These are phyloP conservation scores for Melanocharis versteri DNA, from an alignment of 2,113 vertebrate species.

Conservation along the genomic window DNA sequence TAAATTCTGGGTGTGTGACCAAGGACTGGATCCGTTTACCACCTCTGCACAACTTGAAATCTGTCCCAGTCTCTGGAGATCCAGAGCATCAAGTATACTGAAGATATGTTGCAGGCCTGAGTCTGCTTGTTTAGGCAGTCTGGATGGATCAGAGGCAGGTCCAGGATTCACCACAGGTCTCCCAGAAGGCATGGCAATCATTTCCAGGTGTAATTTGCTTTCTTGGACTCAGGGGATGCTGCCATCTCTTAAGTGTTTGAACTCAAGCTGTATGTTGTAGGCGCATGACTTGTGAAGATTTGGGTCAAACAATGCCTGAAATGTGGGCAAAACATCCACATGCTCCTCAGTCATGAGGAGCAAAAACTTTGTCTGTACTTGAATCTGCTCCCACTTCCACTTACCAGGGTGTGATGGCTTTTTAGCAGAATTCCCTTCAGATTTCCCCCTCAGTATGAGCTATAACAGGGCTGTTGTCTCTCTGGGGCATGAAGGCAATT, in stretches of 20 bases:
- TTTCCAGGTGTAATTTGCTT: not conserved
- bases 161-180: not conserved
- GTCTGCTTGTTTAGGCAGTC: not conserved
- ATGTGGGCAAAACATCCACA: not conserved
- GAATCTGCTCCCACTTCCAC: not conserved
- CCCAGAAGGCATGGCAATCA: not conserved
- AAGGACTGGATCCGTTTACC: not conserved
- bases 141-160: not conserved
- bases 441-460: not conserved
- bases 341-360: not conserved
- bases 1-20: not conserved
- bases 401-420: not conserved
- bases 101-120: not conserved
- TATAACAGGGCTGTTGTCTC: not conserved
- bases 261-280: not conserved
- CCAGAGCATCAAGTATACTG: not conserved
- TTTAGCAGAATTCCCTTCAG: not conserved
- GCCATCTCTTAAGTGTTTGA: not conserved
- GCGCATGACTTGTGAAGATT: not conserved
- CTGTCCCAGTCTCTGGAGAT: not conserved
- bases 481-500: not conserved
- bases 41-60: not conserved
- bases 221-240: not conserved
- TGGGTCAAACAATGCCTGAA: not conserved
- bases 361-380: not conserved